Evolutionary conservation across 1,140 invertebrate species (phyloP), one percentile per base, ranked within the genome.

Genomic region (Lucilia sericata): DNA sequence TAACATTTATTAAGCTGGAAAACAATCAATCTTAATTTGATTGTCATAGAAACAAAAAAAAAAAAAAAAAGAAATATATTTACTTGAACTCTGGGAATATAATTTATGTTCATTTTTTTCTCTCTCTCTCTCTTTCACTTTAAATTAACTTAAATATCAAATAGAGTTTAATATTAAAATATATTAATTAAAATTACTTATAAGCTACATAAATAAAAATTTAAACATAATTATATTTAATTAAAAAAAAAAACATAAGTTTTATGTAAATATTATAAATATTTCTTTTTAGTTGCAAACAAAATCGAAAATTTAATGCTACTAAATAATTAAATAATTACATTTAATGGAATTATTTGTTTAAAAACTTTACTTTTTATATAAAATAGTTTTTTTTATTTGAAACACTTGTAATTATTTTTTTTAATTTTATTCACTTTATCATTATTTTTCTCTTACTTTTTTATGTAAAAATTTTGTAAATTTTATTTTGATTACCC

Each of bases 21-120:
- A 21, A 2, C 19, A 70, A 70, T 25, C 19, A 70, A 60, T 30
- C 25, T 30, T 30, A 70, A 21, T 7, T n/a, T 70, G 65, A 21
- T 70, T 19, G 21, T 70, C 25, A 21, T 21, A 10, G 10, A 47
- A 78, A 78, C 13, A 34, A 78, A 9, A 78, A 19, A n/a, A 19
- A 78, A 4, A 34, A 78, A 9, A 78, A 19, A n/a, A 19, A 78
- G 14, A 47, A 78, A 42, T 42, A 19, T 42, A 42, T 42, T 30
- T 21, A 51, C 76, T 80, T 80, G n/a, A 80, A 80, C 76, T 80
- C 76, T 80, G 76, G 76, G 76, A 70, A 80, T 49, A 80, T 21
- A 49, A 80, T 19, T 80, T 80, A 49, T 80, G 76, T 80, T 80
- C 42, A 80, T 80, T 1, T 42, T 42, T 80, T 34, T 25, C 25